Conservation (phyloP, 2,888 invertebrate genomes). For the Cryptops parisi region DNA sequence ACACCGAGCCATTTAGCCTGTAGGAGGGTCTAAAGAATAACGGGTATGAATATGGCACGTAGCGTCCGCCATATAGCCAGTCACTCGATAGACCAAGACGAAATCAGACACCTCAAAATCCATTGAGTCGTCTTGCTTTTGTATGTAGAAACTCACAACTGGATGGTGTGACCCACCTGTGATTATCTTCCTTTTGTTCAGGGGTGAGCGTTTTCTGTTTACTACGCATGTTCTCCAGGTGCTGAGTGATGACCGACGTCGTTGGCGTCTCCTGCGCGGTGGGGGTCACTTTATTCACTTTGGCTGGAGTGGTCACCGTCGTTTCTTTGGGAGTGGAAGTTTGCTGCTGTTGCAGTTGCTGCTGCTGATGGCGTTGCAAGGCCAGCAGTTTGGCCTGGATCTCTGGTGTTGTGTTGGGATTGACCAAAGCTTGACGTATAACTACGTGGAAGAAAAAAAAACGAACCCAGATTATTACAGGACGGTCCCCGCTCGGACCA, state of each 20-base stretch:
- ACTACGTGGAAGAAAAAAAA: conserved; percentile 40
- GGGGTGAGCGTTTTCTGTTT: conserved; percentile 23
- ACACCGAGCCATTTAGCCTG: too few species aligned
- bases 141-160: neutral
- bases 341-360: conserved; percentile 39
- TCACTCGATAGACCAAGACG: too few species aligned
- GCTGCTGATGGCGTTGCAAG: conserved; percentile 59
- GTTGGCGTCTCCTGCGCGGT: conserved; percentile 4
- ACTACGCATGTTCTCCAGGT: conserved; percentile 18
- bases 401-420: conserved; percentile 80
- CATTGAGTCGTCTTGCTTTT: too few species aligned
- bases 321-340: conserved; percentile 15
- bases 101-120: too few species aligned
- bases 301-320: neutral
- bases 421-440: conserved; percentile 79
- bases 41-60: too few species aligned
- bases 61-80: too few species aligned
- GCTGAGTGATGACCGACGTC: neutral
- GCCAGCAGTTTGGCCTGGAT: conserved; percentile 82
- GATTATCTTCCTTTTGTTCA: conserved; percentile 31
- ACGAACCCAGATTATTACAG: neutral
- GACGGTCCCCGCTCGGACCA: too few species aligned
- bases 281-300: conserved; percentile 9
- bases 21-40: too few species aligned
- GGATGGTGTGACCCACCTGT: conserved; percentile 24